Conservation (phyloP, 2,113 vertebrate genomes). For the Trematocara marginatum region DNA sequence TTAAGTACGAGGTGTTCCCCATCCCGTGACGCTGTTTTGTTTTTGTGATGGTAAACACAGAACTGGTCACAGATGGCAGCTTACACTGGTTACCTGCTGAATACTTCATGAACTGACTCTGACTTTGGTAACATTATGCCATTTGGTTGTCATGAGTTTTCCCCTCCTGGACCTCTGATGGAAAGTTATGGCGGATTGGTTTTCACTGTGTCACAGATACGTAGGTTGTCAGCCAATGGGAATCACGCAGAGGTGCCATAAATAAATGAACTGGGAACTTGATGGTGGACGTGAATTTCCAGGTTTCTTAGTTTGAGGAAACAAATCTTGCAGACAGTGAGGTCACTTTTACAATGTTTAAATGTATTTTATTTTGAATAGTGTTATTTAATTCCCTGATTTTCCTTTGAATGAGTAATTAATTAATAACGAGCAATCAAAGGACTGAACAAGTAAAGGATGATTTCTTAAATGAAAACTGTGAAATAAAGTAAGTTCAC, state of each 20-base stretch:
- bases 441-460: not conserved
- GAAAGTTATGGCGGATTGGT: slow-evolving; percentile 46
- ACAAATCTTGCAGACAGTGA: not conserved
- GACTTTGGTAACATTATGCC: slow-evolving; percentile 56
- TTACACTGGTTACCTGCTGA: slow-evolving; percentile 42
- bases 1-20: not conserved
- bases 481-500: not conserved
- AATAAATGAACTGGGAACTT: not conserved
- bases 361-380: not conserved
- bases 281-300: not conserved
- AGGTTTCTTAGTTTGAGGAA: not conserved
- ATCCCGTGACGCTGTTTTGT: slow-evolving; percentile 18
- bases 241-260: not conserved
- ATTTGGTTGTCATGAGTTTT: slow-evolving; percentile 22
- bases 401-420: not conserved
- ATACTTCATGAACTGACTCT: slow-evolving; percentile 63
- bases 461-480: not conserved
- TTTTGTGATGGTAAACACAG: not conserved
- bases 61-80: slow-evolving; percentile 41
- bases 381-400: not conserved
- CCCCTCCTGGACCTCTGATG: slow-evolving; percentile 5
- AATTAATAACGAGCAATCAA: not conserved
- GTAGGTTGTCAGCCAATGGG: not conserved
- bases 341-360: not conserved
- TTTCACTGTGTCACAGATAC: slow-evolving; percentile 27